Base-by-base conservation (phyloP, 2,888 invertebrate genomes). In the Tridacna crocea region DNA sequence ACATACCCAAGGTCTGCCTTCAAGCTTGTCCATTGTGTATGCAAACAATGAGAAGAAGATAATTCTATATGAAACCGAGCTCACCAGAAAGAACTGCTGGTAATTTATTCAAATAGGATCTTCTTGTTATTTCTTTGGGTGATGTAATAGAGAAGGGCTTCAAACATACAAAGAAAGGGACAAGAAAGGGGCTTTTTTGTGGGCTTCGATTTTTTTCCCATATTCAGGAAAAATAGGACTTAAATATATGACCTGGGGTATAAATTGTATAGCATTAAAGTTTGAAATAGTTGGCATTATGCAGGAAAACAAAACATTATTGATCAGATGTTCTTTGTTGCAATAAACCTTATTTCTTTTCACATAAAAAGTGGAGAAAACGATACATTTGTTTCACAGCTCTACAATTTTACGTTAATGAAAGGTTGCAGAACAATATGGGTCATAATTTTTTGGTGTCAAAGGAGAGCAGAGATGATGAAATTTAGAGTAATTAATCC, bases 61-160 rank as follows among this genome's bases (percentile, higher is more conserved):
- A 70, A 70, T 70, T 70, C 70, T 70, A 70, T 51, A 70, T 51
- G 70, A 70, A 70, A 70, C 51, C 22, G 70, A 70, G 48, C 47
- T 51, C 51, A 70, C 48, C 48, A 51, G 51, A 70, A 70, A 51
- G 70, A 51, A 51, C 51, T 51, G 70, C 22, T 51, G 47, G 70
- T 70, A 70, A 70, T 70, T 70, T 70, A 70, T 70, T 70, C 70
- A 70, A 70, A 70, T 70, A 48, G 51, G 51, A 70, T 70, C 48
- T 70, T 70, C 70, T 70, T 47, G 48, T 22, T 36, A 51, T 74
- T 61, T 61, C 80, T 48, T 75, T 55, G 27, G 76, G 77, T 84
- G 80, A 84, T 80, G 81, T 80, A 84, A 84, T 79, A 63, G 73
- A 84, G 75, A 51, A 17, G 79, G 65, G 51, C 70, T 68, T 66